A percentile compares a stretch with the other conserved stretches of the same genome.
These are phyloP conservation scores for Cordilura impudica DNA, from an alignment of 2,888 invertebrate species.

Conservation along the genomic window DNA sequence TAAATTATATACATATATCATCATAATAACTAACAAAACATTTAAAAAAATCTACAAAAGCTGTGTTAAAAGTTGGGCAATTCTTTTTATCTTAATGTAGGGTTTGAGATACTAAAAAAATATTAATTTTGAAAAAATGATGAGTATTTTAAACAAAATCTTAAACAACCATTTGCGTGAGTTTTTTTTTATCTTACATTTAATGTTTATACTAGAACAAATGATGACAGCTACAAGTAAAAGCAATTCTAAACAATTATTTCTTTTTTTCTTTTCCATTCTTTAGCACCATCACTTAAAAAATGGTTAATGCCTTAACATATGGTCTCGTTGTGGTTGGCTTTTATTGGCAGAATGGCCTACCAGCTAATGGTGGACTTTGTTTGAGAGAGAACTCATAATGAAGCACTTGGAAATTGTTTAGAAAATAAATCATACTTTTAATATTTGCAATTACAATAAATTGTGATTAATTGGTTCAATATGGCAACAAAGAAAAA, in stretches of 20 bases:
- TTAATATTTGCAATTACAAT: slow-evolving; percentile 24
- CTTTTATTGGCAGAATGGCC: neutral
- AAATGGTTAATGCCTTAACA: neutral
- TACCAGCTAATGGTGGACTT: neutral
- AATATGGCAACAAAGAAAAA: slow-evolving; percentile 1
- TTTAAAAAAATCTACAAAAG: too few species aligned
- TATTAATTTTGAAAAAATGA: neutral
- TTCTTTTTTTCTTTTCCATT: neutral
- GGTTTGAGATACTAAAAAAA: neutral
- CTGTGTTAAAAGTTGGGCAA: neutral
- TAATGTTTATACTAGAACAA: neutral
- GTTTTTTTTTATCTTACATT: too few species aligned
- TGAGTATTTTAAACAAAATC: neutral
- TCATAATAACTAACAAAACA: too few species aligned
- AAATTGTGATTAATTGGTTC: slow-evolving; percentile 34
- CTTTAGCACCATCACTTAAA: neutral
- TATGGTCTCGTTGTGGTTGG: neutral
- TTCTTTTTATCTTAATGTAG: neutral
- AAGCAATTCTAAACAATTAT: too few species aligned
- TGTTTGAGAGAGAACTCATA: neutral
- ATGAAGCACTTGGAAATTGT: neutral
- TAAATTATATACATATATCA: too few species aligned
- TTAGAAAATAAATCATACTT: neutral
- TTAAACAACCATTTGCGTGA: neutral
- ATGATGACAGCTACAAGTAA: neutral